Evolutionary conservation across 2,113 vertebrate species (phyloP).

Genomic region (Balaeniceps rex): DNA sequence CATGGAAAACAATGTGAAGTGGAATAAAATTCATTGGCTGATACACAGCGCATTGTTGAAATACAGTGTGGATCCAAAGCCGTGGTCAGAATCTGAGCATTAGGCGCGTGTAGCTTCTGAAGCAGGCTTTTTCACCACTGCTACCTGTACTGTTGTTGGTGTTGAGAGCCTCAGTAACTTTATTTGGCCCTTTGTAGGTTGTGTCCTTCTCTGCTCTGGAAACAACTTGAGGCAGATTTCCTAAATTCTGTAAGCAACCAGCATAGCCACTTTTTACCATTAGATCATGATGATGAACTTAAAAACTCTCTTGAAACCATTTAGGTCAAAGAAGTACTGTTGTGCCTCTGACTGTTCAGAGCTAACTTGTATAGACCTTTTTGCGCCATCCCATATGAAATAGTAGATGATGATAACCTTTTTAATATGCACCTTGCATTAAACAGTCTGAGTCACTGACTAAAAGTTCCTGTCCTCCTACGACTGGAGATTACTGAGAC

Average conservation of each 20-base stretch:
- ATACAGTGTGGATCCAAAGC: background rate
- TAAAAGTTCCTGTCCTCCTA: background rate
- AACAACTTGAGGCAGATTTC: background rate
- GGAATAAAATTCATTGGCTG: background rate
- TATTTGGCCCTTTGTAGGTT: background rate
- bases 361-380: background rate
- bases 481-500: background rate
- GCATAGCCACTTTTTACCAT: background rate
- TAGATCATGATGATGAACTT: background rate
- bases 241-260: background rate
- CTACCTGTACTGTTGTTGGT: background rate
- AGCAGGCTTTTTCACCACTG: background rate
- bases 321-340: background rate
- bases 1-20: background rate
- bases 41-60: background rate
- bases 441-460: background rate
- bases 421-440: background rate
- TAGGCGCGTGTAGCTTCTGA: background rate
- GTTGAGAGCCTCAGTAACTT: background rate
- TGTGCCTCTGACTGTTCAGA: background rate
- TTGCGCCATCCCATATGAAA: background rate
- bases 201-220: background rate
- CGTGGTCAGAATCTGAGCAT: fast-evolving
- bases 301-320: background rate
- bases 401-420: background rate